phyloP scores from a whole-genome alignment of 2,888 invertebrate species.

The Tenthredo mesomela region DNA sequence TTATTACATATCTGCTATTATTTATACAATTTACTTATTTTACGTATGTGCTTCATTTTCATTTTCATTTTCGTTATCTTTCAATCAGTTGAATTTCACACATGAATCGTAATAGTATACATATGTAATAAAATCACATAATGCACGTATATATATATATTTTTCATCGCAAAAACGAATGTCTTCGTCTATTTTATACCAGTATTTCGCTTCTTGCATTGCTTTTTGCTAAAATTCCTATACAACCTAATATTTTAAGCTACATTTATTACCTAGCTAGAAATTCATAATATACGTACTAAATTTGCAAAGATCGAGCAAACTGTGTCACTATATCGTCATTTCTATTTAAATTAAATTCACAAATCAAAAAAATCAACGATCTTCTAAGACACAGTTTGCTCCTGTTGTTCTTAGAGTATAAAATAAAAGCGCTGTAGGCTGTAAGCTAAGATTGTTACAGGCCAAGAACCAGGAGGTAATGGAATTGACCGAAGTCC shows the following conservation, averaged over 20 bases:
- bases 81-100: neutral
- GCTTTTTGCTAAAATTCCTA: neutral
- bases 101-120: neutral
- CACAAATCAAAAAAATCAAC: neutral
- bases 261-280: neutral
- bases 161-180: neutral
- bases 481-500: slow-evolving; percentile 87
- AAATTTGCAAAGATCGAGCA: neutral
- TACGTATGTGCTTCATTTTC: neutral
- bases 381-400: neutral
- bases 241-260: neutral
- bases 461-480: slow-evolving; percentile 79
- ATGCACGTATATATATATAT: neutral
- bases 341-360: neutral
- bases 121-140: neutral
- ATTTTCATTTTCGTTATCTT: neutral
- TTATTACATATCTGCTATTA: neutral
- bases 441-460: slow-evolving; percentile 73
- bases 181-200: neutral
- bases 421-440: slow-evolving; percentile 63
- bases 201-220: neutral
- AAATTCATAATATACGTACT: neutral
- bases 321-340: neutral
- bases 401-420: neutral
- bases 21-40: neutral